Conservation (phyloP, 2,797 vertebrate genomes). For the Oreortyx pictus region DNA sequence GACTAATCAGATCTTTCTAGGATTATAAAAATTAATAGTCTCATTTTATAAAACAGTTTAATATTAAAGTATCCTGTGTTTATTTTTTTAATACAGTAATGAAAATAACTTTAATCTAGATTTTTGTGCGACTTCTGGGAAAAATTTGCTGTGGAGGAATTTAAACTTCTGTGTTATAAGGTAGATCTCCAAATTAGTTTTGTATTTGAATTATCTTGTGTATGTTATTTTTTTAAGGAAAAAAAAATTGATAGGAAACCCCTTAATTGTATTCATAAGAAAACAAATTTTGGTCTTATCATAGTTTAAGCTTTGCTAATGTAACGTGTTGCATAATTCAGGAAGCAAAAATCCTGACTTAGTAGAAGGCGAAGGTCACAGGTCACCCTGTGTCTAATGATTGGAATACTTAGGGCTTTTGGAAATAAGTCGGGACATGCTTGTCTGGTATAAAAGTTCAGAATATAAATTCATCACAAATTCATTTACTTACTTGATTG, state of each 20-base stretch:
- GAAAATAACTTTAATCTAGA: neutral
- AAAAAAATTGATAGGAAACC: neutral
- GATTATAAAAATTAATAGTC: neutral
- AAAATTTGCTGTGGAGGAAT: neutral
- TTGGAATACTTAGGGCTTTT: neutral
- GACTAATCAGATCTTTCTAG: neutral
- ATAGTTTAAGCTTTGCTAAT: conserved; percentile 8
- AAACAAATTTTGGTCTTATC: neutral
- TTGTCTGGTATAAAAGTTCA: neutral
- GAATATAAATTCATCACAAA: neutral
- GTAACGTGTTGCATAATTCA: conserved; percentile 24
- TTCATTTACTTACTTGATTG: neutral
- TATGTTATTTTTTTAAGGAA: neutral
- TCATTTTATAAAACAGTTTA: neutral
- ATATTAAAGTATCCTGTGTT: neutral
- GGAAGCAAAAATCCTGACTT: conserved; percentile 42
- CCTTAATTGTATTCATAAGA: neutral
- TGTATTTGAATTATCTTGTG: neutral
- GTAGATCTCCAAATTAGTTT: neutral
- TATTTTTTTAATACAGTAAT: neutral
- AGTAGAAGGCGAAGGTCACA: conserved; percentile 16
- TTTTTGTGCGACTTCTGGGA: neutral
- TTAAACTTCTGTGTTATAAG: neutral
- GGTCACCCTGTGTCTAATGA: neutral
- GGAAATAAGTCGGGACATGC: neutral